Conservation (phyloP, 2,797 vertebrate genomes). For the Sebastes paucispinis region DNA sequence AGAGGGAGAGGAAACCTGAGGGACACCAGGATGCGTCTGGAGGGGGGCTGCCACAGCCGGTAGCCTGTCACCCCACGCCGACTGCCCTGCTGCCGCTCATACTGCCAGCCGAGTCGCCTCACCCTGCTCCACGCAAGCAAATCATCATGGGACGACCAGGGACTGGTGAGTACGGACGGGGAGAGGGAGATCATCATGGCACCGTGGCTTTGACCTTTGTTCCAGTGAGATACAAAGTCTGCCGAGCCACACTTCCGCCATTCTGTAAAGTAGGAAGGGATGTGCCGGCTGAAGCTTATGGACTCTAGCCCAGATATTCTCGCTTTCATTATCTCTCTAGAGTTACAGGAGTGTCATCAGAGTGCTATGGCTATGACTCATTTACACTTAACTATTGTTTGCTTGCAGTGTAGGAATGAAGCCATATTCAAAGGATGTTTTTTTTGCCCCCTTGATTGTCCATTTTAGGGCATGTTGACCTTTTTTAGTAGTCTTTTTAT, state of each 20-base stretch:
- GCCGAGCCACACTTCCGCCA: slow-evolving; percentile 16
- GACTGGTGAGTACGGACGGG: slow-evolving; percentile 81
- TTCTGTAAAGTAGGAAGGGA: slow-evolving; percentile 9
- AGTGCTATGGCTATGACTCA: slow-evolving; percentile 54
- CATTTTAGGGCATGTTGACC: too few relatives aligned
- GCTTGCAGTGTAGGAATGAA: slow-evolving; percentile 6
- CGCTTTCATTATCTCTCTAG: slow-evolving; percentile 48
- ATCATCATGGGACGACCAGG: slow-evolving; percentile 96
- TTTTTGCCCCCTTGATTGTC: not conserved
- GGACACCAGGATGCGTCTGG: slow-evolving; percentile 78
- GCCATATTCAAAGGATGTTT: not conserved
- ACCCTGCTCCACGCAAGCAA: slow-evolving; percentile 92
- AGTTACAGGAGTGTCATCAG: slow-evolving; percentile 52
- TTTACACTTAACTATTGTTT: slow-evolving; percentile 48
- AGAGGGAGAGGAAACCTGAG: slow-evolving; percentile 78
- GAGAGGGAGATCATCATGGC: not conserved
- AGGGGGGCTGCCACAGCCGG: slow-evolving; percentile 85
- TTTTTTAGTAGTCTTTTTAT: too few relatives aligned
- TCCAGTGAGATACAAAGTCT: slow-evolving; percentile 26
- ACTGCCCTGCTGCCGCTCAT: slow-evolving; percentile 92
- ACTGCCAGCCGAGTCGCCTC: slow-evolving; percentile 89
- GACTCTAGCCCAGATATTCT: slow-evolving; percentile 28
- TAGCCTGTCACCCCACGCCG: slow-evolving; percentile 93
- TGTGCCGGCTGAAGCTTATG: slow-evolving; percentile 12
- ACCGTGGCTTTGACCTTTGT: slow-evolving; percentile 29